Base-by-base conservation (phyloP, 2,113 vertebrate genomes). In the Ptychochromis oligacanthus region DNA sequence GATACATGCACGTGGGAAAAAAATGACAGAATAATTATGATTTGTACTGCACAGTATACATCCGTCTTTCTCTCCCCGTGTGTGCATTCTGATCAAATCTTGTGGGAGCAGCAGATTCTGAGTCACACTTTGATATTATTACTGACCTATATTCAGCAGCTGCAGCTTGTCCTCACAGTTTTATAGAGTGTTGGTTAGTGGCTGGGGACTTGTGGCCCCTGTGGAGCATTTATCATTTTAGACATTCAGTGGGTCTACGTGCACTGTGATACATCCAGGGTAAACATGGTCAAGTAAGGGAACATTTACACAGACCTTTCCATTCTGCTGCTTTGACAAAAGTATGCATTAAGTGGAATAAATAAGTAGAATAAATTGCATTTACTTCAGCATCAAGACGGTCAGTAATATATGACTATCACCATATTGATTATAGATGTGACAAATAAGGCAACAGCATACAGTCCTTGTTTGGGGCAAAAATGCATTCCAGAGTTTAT, bases 91-190 rank as follows among this genome's bases (percentile, higher is more conserved):
- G 57, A 72, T 78, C 74, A 83, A 65, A 80, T 85, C 80, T 70
- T 54, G 43, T 70, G 82, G 88, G 88, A 87, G 84, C 49, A 59
- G 67, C 52, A 82, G 76, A 81, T 83, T 79, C 80, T 83, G 78
- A 88, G 46, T 91, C 88, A 88, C 3, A 12, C 82, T 78, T 84
- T 87, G 12, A 87, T 92, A 79, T 90, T 77, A 89, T 90, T 75
- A 59, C 89, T 89, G 91, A 91, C 88, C 91, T 81, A 91, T 62
- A 93, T 92, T 84, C 58, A 87, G 83, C 89, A 91, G 88, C 90
- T 91, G 88, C 31, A 72, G 83, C 74, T 43, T 38, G 79, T 90
- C 80, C 80, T 57, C 75, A 18, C 54, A 54, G 75, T 81, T 84
- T 72, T 52, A 60, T 62, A 79, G 74, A 70, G 67, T 59, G 75